Conservation (phyloP, 23 tunicate species). For the Diplosoma virens region DNA sequence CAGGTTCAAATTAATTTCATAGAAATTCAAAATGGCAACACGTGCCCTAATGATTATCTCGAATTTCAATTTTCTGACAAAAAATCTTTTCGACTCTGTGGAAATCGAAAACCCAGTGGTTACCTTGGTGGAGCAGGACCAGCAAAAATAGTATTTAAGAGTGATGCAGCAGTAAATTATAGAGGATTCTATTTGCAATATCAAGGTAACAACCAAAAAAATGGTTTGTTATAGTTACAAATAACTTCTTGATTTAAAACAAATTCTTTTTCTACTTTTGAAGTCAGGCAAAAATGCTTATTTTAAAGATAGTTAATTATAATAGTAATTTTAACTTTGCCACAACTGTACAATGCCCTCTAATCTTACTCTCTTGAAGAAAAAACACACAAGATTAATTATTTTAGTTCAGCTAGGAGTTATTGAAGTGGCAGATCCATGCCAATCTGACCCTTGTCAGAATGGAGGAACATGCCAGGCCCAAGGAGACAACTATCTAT, state of each 20-base stretch:
- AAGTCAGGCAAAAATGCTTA: too few species aligned
- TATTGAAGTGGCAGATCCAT: slow-evolving; percentile 38
- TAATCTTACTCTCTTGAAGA: too few species aligned
- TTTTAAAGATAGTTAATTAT: too few species aligned
- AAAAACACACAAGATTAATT: too few species aligned
- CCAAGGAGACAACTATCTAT: slow-evolving; percentile 24
- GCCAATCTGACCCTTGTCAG: slow-evolving; percentile 74
- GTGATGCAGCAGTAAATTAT: slow-evolving; percentile 18
- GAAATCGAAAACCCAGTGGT: slow-evolving; percentile 7
- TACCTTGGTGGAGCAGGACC: slow-evolving; percentile 60
- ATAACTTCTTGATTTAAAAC: too few species aligned
- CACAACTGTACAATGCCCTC: too few species aligned
- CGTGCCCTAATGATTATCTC: slow-evolving; percentile 58
- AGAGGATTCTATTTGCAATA: slow-evolving; percentile 58
- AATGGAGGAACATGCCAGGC: slow-evolving; percentile 69
- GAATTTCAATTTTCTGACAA: slow-evolving; percentile 42
- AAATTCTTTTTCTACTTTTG: too few species aligned
- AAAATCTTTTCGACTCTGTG: slow-evolving; percentile 37
- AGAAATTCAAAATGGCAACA: slow-evolving; percentile 51
- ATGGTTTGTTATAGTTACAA: too few species aligned
- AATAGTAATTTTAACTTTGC: too few species aligned
- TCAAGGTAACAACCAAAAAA: slow-evolving; percentile 17
- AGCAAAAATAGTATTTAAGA: slow-evolving; percentile 43
- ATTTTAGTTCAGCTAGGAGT: neutral
- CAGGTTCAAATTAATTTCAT: neutral